A percentile compares a stretch with the other conserved stretches of the same genome.
phyloP scores from a whole-genome alignment of 92 coral and sea anemone genomes.

The Meandrina meandrites region DNA sequence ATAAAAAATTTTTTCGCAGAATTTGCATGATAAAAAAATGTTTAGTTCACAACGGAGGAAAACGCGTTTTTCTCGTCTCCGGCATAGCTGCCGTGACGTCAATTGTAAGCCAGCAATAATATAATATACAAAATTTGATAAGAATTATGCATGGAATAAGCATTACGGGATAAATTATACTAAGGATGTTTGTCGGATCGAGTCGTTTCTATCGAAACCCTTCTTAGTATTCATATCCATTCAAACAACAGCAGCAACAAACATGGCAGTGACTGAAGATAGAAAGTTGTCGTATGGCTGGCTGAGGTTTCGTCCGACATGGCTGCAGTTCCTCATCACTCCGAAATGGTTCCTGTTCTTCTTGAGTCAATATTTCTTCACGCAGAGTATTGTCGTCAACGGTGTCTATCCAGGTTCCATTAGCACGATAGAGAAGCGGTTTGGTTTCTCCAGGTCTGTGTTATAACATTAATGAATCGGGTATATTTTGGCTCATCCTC shows the following conservation, averaged over 20 bases:
- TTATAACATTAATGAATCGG: no score
- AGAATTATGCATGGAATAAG: neutral
- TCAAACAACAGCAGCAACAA: no score
- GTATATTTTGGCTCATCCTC: no score
- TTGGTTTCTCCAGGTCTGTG: constrained; percentile 81
- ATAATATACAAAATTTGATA: neutral
- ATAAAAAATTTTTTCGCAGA: no score
- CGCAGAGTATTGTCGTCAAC: constrained; percentile 77
- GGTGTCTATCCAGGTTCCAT: constrained; percentile 88
- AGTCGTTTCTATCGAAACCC: no score
- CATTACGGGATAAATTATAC: no score
- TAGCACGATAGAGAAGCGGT: constrained; percentile 84
- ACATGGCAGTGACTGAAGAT: constrained; percentile 18
- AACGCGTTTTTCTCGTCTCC: no score
- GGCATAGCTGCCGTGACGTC: no score
- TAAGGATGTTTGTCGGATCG: no score
- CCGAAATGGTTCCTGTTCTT: constrained; percentile 85
- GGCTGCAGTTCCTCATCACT: constrained; percentile 82
- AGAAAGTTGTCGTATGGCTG: constrained; percentile 57
- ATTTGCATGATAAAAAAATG: no score
- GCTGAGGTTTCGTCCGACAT: constrained; percentile 78
- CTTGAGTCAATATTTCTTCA: constrained; percentile 71
- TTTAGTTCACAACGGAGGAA: no score
- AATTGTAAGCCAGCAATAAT: no score
- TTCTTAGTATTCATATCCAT: neutral